Base-by-base conservation (phyloP, 2,797 vertebrate genomes). In the Botia almorhae region DNA sequence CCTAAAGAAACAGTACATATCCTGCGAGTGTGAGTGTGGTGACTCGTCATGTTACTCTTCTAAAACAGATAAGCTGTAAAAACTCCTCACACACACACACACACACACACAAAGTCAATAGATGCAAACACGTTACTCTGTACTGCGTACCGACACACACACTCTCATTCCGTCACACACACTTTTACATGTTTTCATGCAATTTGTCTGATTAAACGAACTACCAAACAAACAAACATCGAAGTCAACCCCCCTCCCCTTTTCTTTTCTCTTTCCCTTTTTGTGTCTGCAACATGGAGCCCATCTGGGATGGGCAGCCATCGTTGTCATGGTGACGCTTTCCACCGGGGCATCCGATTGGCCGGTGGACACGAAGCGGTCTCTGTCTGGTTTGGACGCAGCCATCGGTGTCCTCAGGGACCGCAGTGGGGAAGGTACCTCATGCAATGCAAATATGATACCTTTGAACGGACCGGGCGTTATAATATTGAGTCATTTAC, bases 251-350 rank as follows among this genome's bases (percentile, higher is more conserved):
- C 16, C 55, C 29, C 26, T 4, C 61, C 65, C n/a, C 33, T 43
- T 79, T 72, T 50, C 48, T 67, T 58, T 65, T 61, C 53, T 81
- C 69, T 76, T 67, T 17, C 63, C 69, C 74, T 86, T 84, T 84
- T 85, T 82, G 84, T 86, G 85, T 86, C 85, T 86, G 83, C 75
- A 84, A 83, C 85, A 86, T 82, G 80, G 81, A 84, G 81, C 83
- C 85, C 85, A 86, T 86, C 85, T 84, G 85, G 85, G 85, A 84
- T 84, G 85, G 85, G 85, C 83, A 61, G 78, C 80, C 81, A 72
- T 70, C 3, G 85, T 86, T 84, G 85, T 84, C 83, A 86, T 86
- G 83, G 75, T 70, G 68, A 86, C 16, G 43, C 83, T 82, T 74
- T 74, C 63, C 79, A 74, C 60, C 55, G 12, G 85, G 85, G 83